Percentiles rank a stretch among this genome's conserved stretches.
Evolutionary conservation across 2,888 invertebrate genomes (phyloP).

Genomic region (Euproctis similis): DNA sequence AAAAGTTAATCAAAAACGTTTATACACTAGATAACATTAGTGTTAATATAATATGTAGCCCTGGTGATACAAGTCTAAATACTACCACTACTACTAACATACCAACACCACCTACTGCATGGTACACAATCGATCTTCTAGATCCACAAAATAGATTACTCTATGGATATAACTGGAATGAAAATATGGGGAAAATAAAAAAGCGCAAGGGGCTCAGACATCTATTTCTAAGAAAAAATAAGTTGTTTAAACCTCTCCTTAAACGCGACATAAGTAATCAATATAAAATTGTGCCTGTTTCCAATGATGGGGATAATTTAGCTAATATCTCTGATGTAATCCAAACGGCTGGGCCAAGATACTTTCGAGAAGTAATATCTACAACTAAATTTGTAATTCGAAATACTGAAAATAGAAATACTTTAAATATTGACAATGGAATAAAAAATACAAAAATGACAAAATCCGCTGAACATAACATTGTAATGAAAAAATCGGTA

Average conservation of each 20-base stretch:
- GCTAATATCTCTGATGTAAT: too few species aligned
- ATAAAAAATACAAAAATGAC: neutral
- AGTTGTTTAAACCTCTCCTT: conserved; percentile 22
- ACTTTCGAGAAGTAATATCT: too few species aligned
- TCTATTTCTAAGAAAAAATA: conserved; percentile 22
- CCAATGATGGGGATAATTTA: too few species aligned
- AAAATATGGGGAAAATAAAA: neutral
- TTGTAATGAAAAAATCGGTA: neutral
- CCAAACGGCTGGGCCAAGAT: too few species aligned
- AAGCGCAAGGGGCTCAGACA: conserved; percentile 23
- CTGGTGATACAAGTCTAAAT: conserved; percentile 7
- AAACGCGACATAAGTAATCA: too few species aligned
- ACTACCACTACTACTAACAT: too few species aligned
- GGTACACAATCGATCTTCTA: too few species aligned
- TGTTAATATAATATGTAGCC: conserved; percentile 49
- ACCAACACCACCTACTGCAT: too few species aligned
- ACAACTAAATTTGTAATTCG: neutral
- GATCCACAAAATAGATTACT: too few species aligned
- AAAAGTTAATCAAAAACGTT: conserved; percentile 24
- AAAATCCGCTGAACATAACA: neutral
- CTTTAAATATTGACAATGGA: neutral
- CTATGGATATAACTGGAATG: too few species aligned
- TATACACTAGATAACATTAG: conserved; percentile 46
- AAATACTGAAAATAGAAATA: neutral
- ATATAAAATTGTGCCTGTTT: too few species aligned